Percentiles rank a stretch among this genome's conserved stretches.
These are phyloP conservation scores for Achroia grisella DNA, from an alignment of 1,140 invertebrate genomes.

Conservation along the genomic window DNA sequence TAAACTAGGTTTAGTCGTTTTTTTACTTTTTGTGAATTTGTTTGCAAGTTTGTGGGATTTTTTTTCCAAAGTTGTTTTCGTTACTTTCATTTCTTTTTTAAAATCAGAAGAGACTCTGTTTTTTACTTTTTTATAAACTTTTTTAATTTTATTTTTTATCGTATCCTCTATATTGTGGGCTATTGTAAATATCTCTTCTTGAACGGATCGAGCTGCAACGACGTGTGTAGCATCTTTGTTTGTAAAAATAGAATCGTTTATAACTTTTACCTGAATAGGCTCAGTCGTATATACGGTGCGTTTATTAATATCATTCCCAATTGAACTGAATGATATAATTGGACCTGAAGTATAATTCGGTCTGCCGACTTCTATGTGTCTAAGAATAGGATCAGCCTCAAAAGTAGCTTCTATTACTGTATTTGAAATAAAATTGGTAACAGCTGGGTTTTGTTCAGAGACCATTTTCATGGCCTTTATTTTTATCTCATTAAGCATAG, in stretches of 20 bases:
- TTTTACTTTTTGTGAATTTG: neutral
- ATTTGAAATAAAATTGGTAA: conserved; percentile 31
- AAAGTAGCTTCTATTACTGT: conserved; percentile 36
- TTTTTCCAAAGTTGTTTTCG: conserved; percentile 1
- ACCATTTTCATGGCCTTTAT: conserved; percentile 30
- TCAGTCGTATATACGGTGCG: neutral
- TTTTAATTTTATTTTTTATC: conserved; percentile 37
- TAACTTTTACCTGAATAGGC: neutral
- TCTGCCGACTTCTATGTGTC: neutral
- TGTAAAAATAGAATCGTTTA: neutral
- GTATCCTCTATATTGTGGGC: conserved; percentile 29
- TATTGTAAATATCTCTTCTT: conserved; percentile 21
- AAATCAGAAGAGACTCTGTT: conserved; percentile 27
- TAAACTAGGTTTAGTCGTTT: neutral
- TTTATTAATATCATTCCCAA: conserved; percentile 4
- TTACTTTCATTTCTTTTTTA: conserved; percentile 25
- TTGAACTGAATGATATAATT: neutral
- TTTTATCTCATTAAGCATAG: conserved; percentile 39
- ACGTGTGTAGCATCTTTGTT: conserved; percentile 10
- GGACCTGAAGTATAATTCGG: conserved; percentile 9
- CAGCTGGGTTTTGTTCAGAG: conserved; percentile 20
- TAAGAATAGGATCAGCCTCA: conserved; percentile 11
- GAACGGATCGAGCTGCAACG: conserved; percentile 21
- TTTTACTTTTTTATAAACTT: conserved; percentile 32
- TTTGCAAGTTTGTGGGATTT: neutral